A percentile compares a stretch with the other conserved stretches of the same genome.
phyloP scores from a whole-genome alignment of 2,888 invertebrate genomes.

The Eulithis testata region DNA sequence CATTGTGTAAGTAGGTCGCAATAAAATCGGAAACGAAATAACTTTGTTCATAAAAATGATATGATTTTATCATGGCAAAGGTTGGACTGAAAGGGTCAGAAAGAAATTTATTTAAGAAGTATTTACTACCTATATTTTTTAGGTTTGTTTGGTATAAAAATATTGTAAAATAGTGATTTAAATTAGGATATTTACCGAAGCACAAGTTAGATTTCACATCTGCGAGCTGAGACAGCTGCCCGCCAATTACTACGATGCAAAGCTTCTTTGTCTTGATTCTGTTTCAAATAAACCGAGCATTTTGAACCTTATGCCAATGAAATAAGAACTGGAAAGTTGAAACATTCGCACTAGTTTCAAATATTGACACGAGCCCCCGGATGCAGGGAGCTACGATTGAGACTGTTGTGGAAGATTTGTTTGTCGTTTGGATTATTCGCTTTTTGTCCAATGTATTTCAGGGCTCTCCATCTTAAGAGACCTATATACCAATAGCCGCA shows the following conservation, averaged over 20 bases:
- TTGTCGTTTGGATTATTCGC: slow-evolving; percentile 30
- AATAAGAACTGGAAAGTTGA: slow-evolving; percentile 37
- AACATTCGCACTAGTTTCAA: slow-evolving; percentile 45
- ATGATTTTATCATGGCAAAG: slow-evolving; percentile 8
- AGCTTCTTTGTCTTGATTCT: slow-evolving; percentile 56
- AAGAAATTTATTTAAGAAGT: no score
- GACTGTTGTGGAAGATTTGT: slow-evolving; percentile 35
- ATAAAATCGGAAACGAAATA: slow-evolving; percentile 23
- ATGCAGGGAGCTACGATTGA: slow-evolving; percentile 39
- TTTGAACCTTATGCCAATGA: slow-evolving; percentile 18
- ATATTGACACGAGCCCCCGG: slow-evolving; percentile 62
- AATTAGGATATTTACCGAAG: slow-evolving; percentile 22
- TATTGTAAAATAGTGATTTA: not conserved
- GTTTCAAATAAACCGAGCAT: slow-evolving; percentile 18
- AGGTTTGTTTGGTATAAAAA: no score
- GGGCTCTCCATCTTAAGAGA: not conserved
- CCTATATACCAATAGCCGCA: not conserved
- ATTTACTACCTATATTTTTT: no score
- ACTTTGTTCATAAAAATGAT: slow-evolving; percentile 23
- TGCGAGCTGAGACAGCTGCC: slow-evolving; percentile 50
- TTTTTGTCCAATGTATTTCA: slow-evolving; percentile 22
- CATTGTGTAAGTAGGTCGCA: slow-evolving; percentile 22
- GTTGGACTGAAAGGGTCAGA: not conserved
- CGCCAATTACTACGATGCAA: slow-evolving; percentile 53
- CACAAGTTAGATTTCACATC: slow-evolving; percentile 33